Conservation (phyloP, 2,797 vertebrate species). For the Anniella stebbinsi region DNA sequence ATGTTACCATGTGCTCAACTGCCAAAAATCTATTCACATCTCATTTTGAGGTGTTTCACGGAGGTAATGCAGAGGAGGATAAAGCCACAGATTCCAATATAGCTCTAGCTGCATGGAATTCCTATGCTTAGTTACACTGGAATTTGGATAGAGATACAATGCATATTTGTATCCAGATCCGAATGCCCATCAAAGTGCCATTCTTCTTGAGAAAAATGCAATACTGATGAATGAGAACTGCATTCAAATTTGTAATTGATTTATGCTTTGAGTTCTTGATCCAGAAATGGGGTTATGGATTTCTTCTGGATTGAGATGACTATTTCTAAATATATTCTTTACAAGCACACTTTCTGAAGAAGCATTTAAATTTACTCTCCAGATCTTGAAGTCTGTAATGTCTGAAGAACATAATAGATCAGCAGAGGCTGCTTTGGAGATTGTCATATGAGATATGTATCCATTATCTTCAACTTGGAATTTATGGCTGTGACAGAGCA, state of each 20-base stretch:
- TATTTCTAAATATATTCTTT: constrained; percentile 1
- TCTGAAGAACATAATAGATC: constrained; percentile 1
- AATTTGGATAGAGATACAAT: not conserved
- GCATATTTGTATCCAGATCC: not conserved
- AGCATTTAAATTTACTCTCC: constrained; percentile 14
- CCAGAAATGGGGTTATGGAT: not conserved
- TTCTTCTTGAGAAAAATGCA: not conserved
- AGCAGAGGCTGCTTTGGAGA: constrained; percentile 22
- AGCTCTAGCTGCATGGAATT: not conserved
- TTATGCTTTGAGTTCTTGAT: not conserved
- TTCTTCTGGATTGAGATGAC: not conserved
- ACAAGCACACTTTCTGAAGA: not conserved
- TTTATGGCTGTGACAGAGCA: constrained; percentile 9
- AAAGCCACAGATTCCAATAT: not conserved
- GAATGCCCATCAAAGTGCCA: not conserved
- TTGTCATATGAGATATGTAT: constrained; percentile 29
- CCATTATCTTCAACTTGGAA: not conserved
- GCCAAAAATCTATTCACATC: not conserved
- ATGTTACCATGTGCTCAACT: not conserved
- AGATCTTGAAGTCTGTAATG: not conserved
- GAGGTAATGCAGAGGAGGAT: not conserved
- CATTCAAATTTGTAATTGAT: not conserved
- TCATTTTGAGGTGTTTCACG: not conserved
- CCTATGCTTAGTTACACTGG: not conserved
- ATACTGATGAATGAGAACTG: not conserved